A percentile compares a stretch with the other conserved stretches of the same genome.
Evolutionary conservation across 1,140 invertebrate genomes (phyloP).

Genomic region (Bradynema listronoti): DNA sequence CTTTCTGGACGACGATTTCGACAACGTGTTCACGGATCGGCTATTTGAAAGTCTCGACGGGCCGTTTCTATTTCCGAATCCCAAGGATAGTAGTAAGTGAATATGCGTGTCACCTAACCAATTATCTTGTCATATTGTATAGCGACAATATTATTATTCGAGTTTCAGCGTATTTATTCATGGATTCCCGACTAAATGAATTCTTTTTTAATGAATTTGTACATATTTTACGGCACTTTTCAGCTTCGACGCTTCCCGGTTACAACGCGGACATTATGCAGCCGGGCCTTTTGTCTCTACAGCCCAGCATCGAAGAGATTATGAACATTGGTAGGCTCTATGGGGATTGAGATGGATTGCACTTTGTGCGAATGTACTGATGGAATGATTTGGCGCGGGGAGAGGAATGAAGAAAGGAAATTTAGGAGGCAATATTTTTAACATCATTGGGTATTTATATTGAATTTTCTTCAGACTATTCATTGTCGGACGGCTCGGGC

Average conservation of each 20-base stretch:
- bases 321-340: conserved; percentile 59
- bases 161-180: background rate
- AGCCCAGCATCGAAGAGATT: conserved; percentile 92
- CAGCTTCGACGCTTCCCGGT: too few species aligned
- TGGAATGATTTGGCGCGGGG: too few species aligned
- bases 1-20: conserved; percentile 12
- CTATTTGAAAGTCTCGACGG: conserved; percentile 67
- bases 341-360: too few species aligned
- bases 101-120: background rate
- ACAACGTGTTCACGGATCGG: conserved; percentile 56
- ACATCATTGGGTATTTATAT: too few species aligned
- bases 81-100: conserved; percentile 84
- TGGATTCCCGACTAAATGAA: conserved; percentile 1
- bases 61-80: conserved; percentile 89
- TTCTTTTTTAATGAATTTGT: conserved; percentile 5
- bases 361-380: too few species aligned
- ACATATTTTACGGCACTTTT: too few species aligned
- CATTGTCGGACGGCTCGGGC: too few species aligned
- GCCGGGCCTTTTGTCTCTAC: conserved; percentile 86
- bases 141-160: conserved; percentile 46
- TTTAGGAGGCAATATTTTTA: too few species aligned
- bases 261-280: conserved; percentile 98
- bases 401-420: too few species aligned
- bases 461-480: too few species aligned
- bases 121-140: background rate